Base-by-base conservation (phyloP, 1,140 invertebrate species). In the Camponotus floridanus region DNA sequence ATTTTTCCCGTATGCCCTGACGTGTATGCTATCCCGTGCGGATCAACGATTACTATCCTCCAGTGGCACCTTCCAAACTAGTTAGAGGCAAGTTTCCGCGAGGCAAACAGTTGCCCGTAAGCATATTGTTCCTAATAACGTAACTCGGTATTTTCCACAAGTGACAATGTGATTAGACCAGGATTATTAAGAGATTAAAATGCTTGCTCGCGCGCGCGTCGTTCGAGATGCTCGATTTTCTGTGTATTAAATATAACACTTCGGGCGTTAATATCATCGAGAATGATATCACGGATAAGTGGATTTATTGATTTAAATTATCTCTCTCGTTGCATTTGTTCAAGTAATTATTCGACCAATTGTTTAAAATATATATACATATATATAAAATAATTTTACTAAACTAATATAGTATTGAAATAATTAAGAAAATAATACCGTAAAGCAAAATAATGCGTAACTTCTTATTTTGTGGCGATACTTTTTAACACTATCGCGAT, bases 161-260 rank as follows among this genome's bases (percentile, higher is more conserved):
- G 81, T 71, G 88, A 87, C 80, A 87, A 89, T 79, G 90, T 62
- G 85, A 91, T 91, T 88, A 87, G 85, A 86, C 67, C 76, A 48
- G 31, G 55, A 79, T 67, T 57, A 85, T 78, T 64, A 78, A 65
- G 11, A 64, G 21, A 33, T 33, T 36, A 45, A 81, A 68, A 85
- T 76, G 55, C 62, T 45, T 55, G 13, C 62, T 42, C 74, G 87
- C 76, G 70, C 26, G 26, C 26, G 26, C 26, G 26, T 26, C 26
- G 71, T 68, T 70, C 36, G 48, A 67, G 59, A n/a, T 76, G 55
- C 55, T 73, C 13, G 39, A 39, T 18, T 70, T n/a, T 45, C 13
- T 70, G 13, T 2, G 8, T 21, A 13, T 42, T 26, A 26, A 9
- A 45, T 9, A 70, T 39, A 39, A 1, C 15, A 31, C 39, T 8